Conservation (phyloP, 2,888 invertebrate genomes). For the Sinohyriopsis cumingii region DNA sequence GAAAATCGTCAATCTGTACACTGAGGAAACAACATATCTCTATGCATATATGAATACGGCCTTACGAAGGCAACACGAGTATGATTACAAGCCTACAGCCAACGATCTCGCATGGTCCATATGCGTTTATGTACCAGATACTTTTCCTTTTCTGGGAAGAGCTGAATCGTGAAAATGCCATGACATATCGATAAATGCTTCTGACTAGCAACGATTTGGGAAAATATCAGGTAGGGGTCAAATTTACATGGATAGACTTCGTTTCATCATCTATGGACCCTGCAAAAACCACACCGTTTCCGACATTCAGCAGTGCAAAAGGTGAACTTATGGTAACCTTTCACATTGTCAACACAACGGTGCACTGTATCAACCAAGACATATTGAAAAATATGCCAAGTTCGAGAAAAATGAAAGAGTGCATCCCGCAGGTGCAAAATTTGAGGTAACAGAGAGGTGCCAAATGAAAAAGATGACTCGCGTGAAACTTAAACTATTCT, state of each 20-base stretch:
- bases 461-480: constrained; percentile 9
- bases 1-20: constrained; percentile 13
- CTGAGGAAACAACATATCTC: constrained; percentile 19
- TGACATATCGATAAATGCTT: constrained; percentile 22
- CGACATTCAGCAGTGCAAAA: constrained; percentile 8
- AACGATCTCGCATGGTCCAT: constrained; percentile 29
- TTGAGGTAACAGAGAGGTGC: constrained; percentile 14
- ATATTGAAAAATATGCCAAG: constrained; percentile 32
- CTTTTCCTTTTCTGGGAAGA: constrained; percentile 17
- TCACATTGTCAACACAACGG: constrained; percentile 25
- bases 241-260: constrained; percentile 20
- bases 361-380: constrained; percentile 28
- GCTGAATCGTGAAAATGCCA: constrained; percentile 8
- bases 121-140: constrained; percentile 21
- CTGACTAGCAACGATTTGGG: constrained; percentile 3
- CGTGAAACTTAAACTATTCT: constrained; percentile 15
- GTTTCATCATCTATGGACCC: constrained; percentile 17
- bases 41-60: constrained; percentile 23
- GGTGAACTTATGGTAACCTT: constrained; percentile 22
- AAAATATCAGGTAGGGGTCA: constrained; percentile 17
- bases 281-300: constrained; percentile 15
- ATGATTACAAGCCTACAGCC: constrained; percentile 17
- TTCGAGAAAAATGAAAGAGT: constrained; percentile 34
- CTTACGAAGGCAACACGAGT: constrained; percentile 14
- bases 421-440: constrained; percentile 37